phyloP scores from a whole-genome alignment of 2,113 vertebrate genomes.

The Mustela lutreola region DNA sequence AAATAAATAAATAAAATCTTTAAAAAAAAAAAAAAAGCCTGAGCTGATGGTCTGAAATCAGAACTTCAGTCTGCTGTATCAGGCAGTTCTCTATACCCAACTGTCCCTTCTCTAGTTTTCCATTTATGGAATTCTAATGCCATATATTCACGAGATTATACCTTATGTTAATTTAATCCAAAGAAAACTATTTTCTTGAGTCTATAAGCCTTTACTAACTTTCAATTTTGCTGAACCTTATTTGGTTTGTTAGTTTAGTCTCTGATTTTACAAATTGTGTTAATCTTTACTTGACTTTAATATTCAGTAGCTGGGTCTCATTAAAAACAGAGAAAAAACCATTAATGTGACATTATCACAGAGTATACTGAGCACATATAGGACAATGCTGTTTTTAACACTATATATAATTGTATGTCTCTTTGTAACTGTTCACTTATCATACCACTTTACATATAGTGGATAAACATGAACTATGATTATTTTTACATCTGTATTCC shows the following conservation, averaged over 20 bases:
- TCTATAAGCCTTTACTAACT: slow-evolving; percentile 24
- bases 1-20: no score
- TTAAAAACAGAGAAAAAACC: not conserved
- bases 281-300: slow-evolving; percentile 34
- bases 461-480: slow-evolving; percentile 9
- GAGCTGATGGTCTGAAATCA: not conserved
- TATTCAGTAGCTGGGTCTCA: not conserved
- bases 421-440: slow-evolving; percentile 33
- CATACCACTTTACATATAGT: not conserved
- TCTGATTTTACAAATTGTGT: slow-evolving; percentile 32
- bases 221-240: slow-evolving; percentile 42
- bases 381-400: not conserved
- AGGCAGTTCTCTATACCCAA: not conserved
- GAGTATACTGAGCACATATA: not conserved
- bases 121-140: not conserved
- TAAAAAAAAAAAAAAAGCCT: not conserved
- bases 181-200: slow-evolving; percentile 17
- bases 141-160: not conserved
- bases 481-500: slow-evolving; percentile 38
- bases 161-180: not conserved
- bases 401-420: not conserved
- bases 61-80: not conserved
- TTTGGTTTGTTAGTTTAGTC: slow-evolving; percentile 14
- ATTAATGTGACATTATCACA: not conserved
- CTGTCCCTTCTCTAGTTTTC: not conserved